phyloP scores from a whole-genome alignment of 2,888 invertebrate genomes.

The Tetheella fluctuosa region DNA sequence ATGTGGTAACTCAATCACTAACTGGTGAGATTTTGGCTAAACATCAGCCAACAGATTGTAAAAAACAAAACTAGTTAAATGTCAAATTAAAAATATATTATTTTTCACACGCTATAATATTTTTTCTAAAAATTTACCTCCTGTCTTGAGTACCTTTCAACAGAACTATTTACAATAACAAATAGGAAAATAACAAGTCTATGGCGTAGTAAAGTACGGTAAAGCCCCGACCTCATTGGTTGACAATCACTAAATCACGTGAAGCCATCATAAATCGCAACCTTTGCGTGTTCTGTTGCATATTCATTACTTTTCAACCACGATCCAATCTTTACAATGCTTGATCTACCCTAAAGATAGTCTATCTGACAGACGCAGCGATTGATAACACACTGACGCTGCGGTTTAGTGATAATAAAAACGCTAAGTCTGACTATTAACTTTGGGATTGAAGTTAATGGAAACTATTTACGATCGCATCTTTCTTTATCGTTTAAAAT shows the following conservation, averaged over 20 bases:
- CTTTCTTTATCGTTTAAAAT: too few species aligned
- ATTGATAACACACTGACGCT: not conserved
- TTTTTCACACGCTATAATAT: too few species aligned
- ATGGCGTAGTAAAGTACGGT: not conserved
- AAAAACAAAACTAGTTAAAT: too few species aligned
- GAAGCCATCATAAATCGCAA: not conserved
- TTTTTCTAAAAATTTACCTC: too few species aligned
- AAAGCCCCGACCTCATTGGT: not conserved
- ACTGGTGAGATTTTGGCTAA: too few species aligned
- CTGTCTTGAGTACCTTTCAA: too few species aligned
- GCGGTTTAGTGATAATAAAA: not conserved
- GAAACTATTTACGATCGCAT: too few species aligned
- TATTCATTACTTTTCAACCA: conserved; percentile 8
- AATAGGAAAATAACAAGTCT: not conserved
- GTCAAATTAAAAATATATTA: too few species aligned
- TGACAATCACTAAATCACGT: not conserved
- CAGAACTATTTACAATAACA: not conserved
- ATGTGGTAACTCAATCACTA: too few species aligned
- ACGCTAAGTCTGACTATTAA: not conserved
- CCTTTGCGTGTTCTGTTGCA: not conserved
- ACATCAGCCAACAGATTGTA: too few species aligned
- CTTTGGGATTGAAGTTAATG: not conserved
- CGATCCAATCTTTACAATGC: conserved; percentile 11
- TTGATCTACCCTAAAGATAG: conserved; percentile 6
- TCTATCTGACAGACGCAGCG: not conserved